Evolutionary conservation across 2,113 vertebrate species (phyloP), one percentile per base, ranked within the genome.

Genomic region (Heterotilapia buettikoferi): DNA sequence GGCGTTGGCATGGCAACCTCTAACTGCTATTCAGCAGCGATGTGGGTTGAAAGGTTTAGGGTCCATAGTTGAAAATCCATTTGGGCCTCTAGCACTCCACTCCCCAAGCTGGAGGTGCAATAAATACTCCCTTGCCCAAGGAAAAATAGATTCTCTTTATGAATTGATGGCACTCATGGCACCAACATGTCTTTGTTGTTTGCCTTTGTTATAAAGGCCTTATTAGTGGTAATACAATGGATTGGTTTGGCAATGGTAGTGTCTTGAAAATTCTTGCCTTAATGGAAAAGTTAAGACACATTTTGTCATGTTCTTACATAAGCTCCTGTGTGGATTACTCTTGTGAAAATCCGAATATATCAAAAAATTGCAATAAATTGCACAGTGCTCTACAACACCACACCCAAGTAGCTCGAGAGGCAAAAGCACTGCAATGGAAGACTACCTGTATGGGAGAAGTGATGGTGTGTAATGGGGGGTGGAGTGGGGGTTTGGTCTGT

Each of bases 1-100:
- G 97, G 96, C 93, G 98, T 99, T 99, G 98, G 97, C 98, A 99
- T 99, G 97, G 98, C 97, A 99, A 99, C 98, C 96, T 94, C 97
- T 97, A 97, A 98, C 97, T 97, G 97, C 97, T 97, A 98, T 99
- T 99, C 97, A 98, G 96, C 96, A 96, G 97, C 96, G 94, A 96
- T 97, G 97, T 95, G 97, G 97, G 97, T 98, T 97, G 97, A 97
- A 98, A 98, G 97, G 97, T 97, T 97, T 97, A 97, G 97, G 97
- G 97, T 97, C 97, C 92, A 93, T 98, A 98, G 98, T 97, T 98
- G 97, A 98, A 98, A 98, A 98, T 99, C 98, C 98, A 99, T 98
- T 98, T 99, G 97, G 98, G 96, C 97, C 97, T 95, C 96, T 97
- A 97, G 96, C 91, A 90, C 93, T 92, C 87, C 94, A 91, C 94